Evolutionary conservation across 2,888 invertebrate genomes (phyloP).

Genomic region (Antitype chi): DNA sequence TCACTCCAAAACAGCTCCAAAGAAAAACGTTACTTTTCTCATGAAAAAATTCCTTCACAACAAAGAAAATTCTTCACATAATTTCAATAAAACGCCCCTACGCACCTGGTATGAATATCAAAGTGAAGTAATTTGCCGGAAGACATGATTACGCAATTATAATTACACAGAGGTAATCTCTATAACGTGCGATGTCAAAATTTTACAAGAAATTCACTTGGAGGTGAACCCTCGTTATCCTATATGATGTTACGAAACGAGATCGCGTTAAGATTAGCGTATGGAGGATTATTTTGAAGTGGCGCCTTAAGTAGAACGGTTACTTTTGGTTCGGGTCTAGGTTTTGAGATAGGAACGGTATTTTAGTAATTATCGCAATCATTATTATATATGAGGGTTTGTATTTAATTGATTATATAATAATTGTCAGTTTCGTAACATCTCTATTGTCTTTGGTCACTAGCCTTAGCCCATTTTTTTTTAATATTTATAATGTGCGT

Average conservation of each 20-base stretch:
- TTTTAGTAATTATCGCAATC: no score
- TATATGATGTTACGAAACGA: slow-evolving; percentile 27
- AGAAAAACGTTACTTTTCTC: background rate
- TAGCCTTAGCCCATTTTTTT: no score
- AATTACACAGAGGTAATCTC: slow-evolving; percentile 71
- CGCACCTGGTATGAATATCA: slow-evolving; percentile 46
- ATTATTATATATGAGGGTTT: no score
- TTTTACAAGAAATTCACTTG: slow-evolving; percentile 70
- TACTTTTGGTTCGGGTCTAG: slow-evolving; percentile 14
- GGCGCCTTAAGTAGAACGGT: slow-evolving; percentile 2
- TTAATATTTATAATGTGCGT: no score
- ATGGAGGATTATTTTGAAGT: slow-evolving; percentile 33
- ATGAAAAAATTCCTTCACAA: background rate
- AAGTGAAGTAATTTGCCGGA: slow-evolving; percentile 62
- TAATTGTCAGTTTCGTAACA: no score
- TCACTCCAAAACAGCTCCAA: background rate
- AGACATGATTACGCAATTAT: slow-evolving; percentile 72
- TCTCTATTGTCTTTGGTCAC: no score
- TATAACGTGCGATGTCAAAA: slow-evolving; percentile 70
- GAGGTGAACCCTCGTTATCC: slow-evolving; percentile 54
- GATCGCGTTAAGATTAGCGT: slow-evolving; percentile 52
- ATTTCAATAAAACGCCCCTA: slow-evolving; percentile 24
- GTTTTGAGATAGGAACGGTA: background rate
- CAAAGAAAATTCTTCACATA: slow-evolving; percentile 10
- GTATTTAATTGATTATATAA: no score